A percentile compares a stretch with the other conserved stretches of the same genome.
phyloP scores from a whole-genome alignment of 2,888 invertebrate genomes.

The Mimachlamys varia region DNA sequence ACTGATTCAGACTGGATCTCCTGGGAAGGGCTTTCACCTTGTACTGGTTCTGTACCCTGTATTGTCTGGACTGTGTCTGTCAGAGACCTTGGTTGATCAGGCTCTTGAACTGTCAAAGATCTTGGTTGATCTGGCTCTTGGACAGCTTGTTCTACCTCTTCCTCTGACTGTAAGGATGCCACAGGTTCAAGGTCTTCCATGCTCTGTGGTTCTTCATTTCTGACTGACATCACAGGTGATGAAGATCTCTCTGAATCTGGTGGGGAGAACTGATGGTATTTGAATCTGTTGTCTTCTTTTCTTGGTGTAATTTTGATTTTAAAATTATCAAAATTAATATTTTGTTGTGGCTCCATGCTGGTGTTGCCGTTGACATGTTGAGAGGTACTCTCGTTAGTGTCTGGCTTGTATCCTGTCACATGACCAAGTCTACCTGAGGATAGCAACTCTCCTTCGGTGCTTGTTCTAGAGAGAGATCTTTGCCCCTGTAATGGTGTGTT shows the following conservation, averaged over 20 bases:
- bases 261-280: background rate
- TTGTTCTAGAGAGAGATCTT: background rate
- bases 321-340: background rate
- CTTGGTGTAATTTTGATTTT: background rate
- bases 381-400: background rate
- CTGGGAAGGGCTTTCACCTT: background rate
- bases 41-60: background rate
- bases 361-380: background rate
- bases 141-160: background rate
- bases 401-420: background rate
- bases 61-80: background rate
- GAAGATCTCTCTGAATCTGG: background rate
- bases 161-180: background rate
- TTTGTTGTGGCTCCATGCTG: background rate
- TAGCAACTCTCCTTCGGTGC: background rate
- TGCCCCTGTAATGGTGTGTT: background rate
- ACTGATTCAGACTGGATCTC: background rate
- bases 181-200: background rate
- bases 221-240: background rate
- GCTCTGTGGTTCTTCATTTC: background rate
- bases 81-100: background rate
- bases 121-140: constrained; percentile 1
- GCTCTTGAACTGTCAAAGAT: background rate
- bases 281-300: background rate
- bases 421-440: background rate